Percentiles rank a stretch among this genome's conserved stretches.
Conservation (phyloP, 2,113 vertebrate species). For the Hyaena hyaena region DNA sequence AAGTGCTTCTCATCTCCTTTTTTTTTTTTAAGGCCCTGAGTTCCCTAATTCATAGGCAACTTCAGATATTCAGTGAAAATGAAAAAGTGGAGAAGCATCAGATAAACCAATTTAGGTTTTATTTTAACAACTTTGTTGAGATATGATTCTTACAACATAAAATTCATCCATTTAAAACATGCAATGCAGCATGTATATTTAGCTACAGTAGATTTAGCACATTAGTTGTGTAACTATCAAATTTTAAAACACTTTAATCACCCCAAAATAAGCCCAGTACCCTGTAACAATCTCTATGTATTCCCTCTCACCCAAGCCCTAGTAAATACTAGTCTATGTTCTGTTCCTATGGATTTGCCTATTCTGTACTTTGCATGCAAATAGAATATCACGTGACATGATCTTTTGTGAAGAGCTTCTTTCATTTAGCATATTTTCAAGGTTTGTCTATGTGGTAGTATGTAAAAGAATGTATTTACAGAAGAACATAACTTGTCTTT, state of each 20-base stretch:
- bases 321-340: background rate
- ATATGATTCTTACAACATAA: background rate
- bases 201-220: background rate
- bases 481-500: background rate
- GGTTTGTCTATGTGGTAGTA: background rate
- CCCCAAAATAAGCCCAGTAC: background rate
- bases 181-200: background rate
- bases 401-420: background rate
- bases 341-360: background rate
- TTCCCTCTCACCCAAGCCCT: background rate
- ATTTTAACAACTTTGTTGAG: background rate
- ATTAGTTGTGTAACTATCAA: background rate
- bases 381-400: background rate
- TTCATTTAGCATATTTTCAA: background rate
- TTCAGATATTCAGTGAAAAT: background rate
- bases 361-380: background rate
- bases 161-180: background rate
- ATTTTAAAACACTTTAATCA: background rate
- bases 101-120: background rate
- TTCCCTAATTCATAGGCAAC: background rate
- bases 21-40: background rate
- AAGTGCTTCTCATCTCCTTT: background rate
- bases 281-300: background rate
- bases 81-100: background rate
- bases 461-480: background rate